phyloP scores from a whole-genome alignment of 23 tunicate species.

The Trididemnum miniatum region DNA sequence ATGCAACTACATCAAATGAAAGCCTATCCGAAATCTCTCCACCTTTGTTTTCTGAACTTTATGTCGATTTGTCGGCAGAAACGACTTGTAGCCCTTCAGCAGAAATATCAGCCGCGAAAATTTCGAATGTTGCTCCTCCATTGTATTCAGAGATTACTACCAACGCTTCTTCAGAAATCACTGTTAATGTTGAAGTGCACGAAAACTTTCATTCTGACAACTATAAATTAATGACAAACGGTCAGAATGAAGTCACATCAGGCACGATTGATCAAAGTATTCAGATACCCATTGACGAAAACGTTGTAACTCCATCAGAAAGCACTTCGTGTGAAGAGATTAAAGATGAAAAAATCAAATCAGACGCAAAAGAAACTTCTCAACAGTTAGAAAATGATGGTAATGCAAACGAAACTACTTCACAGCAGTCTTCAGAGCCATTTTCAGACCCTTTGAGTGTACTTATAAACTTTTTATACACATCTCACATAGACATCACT shows the following conservation, averaged over 20 bases:
- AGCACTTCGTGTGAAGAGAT: background rate
- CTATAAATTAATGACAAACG: background rate
- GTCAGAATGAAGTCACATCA: background rate
- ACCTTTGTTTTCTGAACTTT: background rate
- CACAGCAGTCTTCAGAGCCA: background rate
- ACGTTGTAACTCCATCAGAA: background rate
- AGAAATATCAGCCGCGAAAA: background rate
- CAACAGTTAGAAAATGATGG: background rate
- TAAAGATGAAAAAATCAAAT: background rate
- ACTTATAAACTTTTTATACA: slow-evolving; percentile 75
- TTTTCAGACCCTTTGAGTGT: slow-evolving; percentile 20
- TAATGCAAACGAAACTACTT: background rate
- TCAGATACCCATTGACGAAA: background rate
- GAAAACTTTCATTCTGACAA: background rate
- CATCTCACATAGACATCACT: slow-evolving; percentile 76
- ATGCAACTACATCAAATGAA: background rate
- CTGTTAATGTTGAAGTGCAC: background rate
- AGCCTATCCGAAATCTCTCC: background rate
- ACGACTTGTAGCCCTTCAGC: background rate
- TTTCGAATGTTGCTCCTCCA: background rate
- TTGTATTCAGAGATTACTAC: background rate
- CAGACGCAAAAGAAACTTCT: background rate
- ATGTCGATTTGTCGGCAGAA: background rate
- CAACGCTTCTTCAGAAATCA: background rate
- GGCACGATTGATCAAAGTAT: background rate